Base-by-base conservation (phyloP, 2,888 invertebrate genomes). In the Dicyrtomina minuta region DNA sequence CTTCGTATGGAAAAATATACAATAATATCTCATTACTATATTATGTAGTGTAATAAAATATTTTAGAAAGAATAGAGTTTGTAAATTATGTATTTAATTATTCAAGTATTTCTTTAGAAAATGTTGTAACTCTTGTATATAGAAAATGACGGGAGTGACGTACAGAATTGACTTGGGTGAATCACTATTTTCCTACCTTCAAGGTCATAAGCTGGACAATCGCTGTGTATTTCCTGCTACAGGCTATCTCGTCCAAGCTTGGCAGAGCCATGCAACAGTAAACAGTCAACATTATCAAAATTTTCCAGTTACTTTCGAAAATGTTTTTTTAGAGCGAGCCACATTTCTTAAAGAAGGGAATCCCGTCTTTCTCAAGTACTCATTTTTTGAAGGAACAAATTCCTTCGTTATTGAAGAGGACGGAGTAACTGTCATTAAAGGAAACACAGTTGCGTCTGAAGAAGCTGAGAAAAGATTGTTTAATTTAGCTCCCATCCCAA, bases 361-460 rank as follows among this genome's bases (percentile, higher is more conserved):
- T 75, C 82, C 87, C 0, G 88, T 92, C 44, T 90, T 90, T 79
- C 92, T 94, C 81, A 84, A 90, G 26, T 84, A 94, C 53, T 6
- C 44, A 12, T 33, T 71, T 2, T 33, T 62, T 41, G 51, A 71
- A 0, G 90, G 90, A 56, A 87, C 88, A 39, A 90, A 93, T 20
- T 88, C 89, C 74, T 96, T 96, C 84, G 94, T 94, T 81, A 89
- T 96, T 68, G 89, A 90, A 80, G 96, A 96, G 84, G 89, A 90
- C 70, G 93, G 91, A 44, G 87, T 88, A 55, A 86, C 92, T 15
- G 90, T 89, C 1, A 93, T 92, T 1, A 89, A 89, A 44, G 96
- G 96, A 17, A 84, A 82, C 78, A 89, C 93, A 13, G 13, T 10
- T 5, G n/a, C 41, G 6, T 22, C 65, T 24, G 53, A 65, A 15